Conservation (phyloP, 2,888 invertebrate species). For the Elmis aenea region DNA sequence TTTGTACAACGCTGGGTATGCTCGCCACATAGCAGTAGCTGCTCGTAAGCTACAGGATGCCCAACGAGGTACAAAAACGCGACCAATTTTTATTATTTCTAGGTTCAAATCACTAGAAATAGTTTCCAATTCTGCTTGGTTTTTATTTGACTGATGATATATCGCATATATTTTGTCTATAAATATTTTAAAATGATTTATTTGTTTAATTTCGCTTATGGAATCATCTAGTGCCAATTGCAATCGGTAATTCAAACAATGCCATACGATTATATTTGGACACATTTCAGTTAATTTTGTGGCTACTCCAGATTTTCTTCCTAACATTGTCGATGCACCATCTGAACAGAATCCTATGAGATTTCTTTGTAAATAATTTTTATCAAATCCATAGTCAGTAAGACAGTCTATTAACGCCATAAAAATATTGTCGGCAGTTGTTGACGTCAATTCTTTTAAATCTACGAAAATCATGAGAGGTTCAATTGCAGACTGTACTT, state of each 20-base stretch:
- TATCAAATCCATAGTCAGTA: constrained; percentile 11
- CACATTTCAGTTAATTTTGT: constrained; percentile 1
- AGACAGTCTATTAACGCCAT: constrained; percentile 9
- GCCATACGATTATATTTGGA: constrained; percentile 10
- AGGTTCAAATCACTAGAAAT: constrained; percentile 9
- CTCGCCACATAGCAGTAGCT: constrained; percentile 6
- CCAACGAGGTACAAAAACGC: constrained; percentile 16
- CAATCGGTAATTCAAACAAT: constrained; percentile 12
- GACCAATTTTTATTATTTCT: constrained; percentile 16
- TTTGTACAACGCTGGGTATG: constrained; percentile 3
- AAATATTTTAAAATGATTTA: constrained; percentile 19
- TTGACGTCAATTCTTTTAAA: constrained; percentile 10
- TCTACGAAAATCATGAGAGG: constrained; percentile 9
- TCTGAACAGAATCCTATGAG: constrained; percentile 8
- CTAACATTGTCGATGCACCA: constrained; percentile 9
- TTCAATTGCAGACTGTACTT: constrained; percentile 11
- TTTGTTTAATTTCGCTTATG: constrained; percentile 13
- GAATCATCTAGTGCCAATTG: constrained; percentile 18
- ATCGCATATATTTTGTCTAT: constrained; percentile 13
- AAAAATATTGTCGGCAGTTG: constrained; percentile 12
- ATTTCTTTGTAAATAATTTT: constrained; percentile 9
- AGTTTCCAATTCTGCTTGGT: constrained; percentile 9
- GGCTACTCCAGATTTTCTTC: constrained; percentile 9
- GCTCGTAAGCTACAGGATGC: constrained; percentile 13
- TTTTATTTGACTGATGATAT: constrained; percentile 10